A percentile compares a stretch with the other conserved stretches of the same genome.
These are phyloP conservation scores for Drosophila prolongata DNA, from an alignment of 2,888 invertebrate species.

Conservation along the genomic window DNA sequence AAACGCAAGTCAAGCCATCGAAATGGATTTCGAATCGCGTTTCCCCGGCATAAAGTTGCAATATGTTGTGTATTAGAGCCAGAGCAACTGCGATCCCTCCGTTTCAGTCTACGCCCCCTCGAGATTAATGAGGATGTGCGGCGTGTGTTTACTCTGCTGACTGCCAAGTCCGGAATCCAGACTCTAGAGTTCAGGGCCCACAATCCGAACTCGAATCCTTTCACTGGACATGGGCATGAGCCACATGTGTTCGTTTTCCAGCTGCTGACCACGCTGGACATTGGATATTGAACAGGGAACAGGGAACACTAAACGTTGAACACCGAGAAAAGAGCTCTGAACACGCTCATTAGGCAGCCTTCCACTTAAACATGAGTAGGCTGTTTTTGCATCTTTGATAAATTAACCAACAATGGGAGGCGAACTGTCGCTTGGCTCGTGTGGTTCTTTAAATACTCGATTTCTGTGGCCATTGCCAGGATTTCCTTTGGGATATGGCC, in stretches of 20 bases:
- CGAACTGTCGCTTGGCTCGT: slow-evolving; percentile 23
- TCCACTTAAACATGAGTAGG: slow-evolving; percentile 73
- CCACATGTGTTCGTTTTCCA: slow-evolving; percentile 54
- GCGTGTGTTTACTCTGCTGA: slow-evolving; percentile 65
- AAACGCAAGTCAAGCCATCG: slow-evolving; percentile 41
- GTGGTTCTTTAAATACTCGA: slow-evolving; percentile 6
- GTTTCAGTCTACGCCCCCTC: slow-evolving; percentile 72
- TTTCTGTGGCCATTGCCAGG: background rate
- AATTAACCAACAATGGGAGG: slow-evolving; percentile 26
- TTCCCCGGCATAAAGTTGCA: slow-evolving; percentile 69
- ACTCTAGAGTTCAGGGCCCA: slow-evolving; percentile 24
- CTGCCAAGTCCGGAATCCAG: background rate
- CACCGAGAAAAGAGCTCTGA: slow-evolving; percentile 4
- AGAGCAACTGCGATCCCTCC: slow-evolving; percentile 21
- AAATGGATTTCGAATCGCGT: slow-evolving; percentile 17
- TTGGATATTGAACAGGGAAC: slow-evolving; percentile 47
- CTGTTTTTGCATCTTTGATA: slow-evolving; percentile 53
- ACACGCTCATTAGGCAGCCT: slow-evolving; percentile 63
- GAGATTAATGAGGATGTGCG: slow-evolving; percentile 75
- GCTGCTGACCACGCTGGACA: slow-evolving; percentile 70
- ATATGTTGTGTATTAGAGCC: slow-evolving; percentile 78
- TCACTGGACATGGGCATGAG: slow-evolving; percentile 47
- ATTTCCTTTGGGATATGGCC: background rate
- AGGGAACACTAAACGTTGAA: slow-evolving; percentile 38
- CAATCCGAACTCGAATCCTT: slow-evolving; percentile 62